Base-by-base conservation (phyloP, 2,797 vertebrate species). In the Acanthurus lineatus region DNA sequence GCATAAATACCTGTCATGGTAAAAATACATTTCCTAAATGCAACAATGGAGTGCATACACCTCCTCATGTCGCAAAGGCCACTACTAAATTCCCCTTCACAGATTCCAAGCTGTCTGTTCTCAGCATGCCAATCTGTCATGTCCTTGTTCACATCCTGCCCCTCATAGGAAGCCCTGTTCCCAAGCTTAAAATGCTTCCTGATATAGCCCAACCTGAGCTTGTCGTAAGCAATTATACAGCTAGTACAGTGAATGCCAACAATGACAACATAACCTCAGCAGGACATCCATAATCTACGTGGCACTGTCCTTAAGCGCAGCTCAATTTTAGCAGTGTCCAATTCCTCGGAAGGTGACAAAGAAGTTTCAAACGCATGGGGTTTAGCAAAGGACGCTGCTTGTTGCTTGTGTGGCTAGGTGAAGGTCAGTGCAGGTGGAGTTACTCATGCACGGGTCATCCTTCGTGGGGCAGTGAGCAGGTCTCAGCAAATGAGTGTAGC, bases 91-190 rank as follows among this genome's bases (percentile, higher is more conserved):
- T 86, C 65, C 57, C 86, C 61, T 81, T 81, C 56, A 59, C 75
- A 78, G 76, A 79, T 82, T 83, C 77, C 84, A 88, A 87, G 87
- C 90, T 83, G 89, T 93, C 86, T 84, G 76, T 85, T 92, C 91
- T 67, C 93, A 94, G 93, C 93, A 93, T 87, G 93, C 90, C 94
- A 94, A 95, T 93, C 93, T 94, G 92, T 89, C 88, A 91, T 76
- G 79, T 88, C 91, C 89, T 91, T 91, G 81, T 89, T 92, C 89
- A 89, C 87, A 91, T 92, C 92, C 91, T 92, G 89, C 83, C 82
- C 78, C 81, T 86, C 86, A 69, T 72, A 83, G 84, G 85, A 92
- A 83, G 92, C 90, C 87, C 91, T 85, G 84, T 87, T 89, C 91
- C 75, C 84, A 76, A 88, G 86, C 90, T 87, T 76, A 84, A 85